Percentiles rank a stretch among this genome's conserved stretches.
Evolutionary conservation across 2,797 vertebrate genomes (phyloP).

Genomic region (Crocidura indochinensis): DNA sequence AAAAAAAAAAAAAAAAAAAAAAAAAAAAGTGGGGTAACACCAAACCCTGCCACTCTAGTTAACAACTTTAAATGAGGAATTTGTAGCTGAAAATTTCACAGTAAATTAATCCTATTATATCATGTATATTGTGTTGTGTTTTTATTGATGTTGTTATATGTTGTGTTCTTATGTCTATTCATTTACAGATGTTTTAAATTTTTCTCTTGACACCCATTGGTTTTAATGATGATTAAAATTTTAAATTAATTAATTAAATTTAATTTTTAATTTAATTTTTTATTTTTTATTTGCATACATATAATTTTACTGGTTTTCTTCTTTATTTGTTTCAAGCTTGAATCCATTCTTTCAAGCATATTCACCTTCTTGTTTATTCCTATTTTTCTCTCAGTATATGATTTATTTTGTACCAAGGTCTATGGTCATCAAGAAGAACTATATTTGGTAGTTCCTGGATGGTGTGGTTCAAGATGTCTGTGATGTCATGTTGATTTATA

Average conservation of each 20-base stretch:
- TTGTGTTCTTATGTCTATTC: too few relatives aligned
- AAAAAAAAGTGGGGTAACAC: too few relatives aligned
- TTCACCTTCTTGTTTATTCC: neutral
- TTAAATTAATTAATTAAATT: too few relatives aligned
- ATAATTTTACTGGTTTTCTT: neutral
- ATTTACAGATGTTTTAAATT: too few relatives aligned
- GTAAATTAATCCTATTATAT: neutral
- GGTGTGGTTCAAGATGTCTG: neutral
- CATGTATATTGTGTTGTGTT: neutral
- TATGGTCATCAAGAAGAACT: neutral
- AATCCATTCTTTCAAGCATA: neutral
- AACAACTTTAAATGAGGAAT: too few relatives aligned
- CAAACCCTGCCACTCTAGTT: too few relatives aligned
- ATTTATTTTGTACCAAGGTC: neutral
- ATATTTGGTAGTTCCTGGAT: neutral
- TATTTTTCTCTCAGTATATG: neutral
- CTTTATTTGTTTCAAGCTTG: neutral
- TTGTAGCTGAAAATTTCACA: neutral
- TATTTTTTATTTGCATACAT: too few relatives aligned
- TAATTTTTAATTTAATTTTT: too few relatives aligned
- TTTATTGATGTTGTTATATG: neutral
- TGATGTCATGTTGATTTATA: neutral
- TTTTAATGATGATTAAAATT: too few relatives aligned
- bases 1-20: too few relatives aligned
- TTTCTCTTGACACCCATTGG: too few relatives aligned